Evolutionary conservation across 2,113 vertebrate species (phyloP), one percentile per base, ranked within the genome.

Genomic region (Paradoxurus hermaphroditus): DNA sequence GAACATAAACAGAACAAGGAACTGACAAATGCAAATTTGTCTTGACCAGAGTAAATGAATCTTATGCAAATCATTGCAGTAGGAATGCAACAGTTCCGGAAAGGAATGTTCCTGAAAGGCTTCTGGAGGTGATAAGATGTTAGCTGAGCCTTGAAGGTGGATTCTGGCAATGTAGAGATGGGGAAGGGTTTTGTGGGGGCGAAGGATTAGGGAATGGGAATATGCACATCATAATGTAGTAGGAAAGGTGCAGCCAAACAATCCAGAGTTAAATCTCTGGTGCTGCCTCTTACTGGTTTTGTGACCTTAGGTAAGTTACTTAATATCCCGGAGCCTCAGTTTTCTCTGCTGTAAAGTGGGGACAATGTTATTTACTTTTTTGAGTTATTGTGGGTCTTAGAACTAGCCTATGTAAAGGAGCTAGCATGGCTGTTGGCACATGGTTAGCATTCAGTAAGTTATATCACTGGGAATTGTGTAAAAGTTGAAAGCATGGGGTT

Each of bases 331-430:
- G 78, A 87, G 16, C 16, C 81, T 97, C 53, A 87, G 16, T 65
- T 97, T 97, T 95, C 59, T 86, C 34, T 59, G 72, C 73, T 94
- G 19, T 97, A 78, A 75, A 95, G 21, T 86, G 72, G 19, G 4
- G 36, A 68, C 41, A 84, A 39, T 65, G 13, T 82, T 86, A 34
- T 34, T 56, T 91, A 41, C 46, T 73, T 83, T 88, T 82, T 75
- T 5, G 53, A 6, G 39, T 87, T 63, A 49, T 72, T 51, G 6
- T 72, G 19, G 25, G 31, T 84, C n/a, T 91, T 88, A 93, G 36
- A 63, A 10, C 27, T 94, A 87, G 72, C 12, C 44, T 85, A 13
- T 62, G 5, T 53, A 78, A 92, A 94, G 44, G 36, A 95, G n/a
- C 36, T 92, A 91, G 27, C 4, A 4, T 59, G 89, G n/a, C 19